Conservation (phyloP, 2,797 vertebrate genomes). For the Eurystomus glaucurus region DNA sequence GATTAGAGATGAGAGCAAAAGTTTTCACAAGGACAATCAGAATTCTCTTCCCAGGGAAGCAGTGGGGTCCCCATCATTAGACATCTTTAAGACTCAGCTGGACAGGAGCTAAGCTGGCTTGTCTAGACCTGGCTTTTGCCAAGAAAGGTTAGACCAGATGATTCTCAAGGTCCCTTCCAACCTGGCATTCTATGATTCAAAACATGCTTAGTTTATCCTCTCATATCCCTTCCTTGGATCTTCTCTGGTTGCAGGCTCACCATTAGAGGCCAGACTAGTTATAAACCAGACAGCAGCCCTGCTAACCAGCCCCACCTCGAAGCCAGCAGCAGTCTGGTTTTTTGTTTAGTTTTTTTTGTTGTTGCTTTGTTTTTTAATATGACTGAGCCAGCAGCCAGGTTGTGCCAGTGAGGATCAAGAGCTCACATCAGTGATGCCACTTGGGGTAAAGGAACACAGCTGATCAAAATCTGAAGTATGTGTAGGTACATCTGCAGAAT, state of each 20-base stretch:
- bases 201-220: neutral
- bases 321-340: neutral
- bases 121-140: no score
- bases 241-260: neutral
- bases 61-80: neutral
- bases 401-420: neutral
- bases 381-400: neutral
- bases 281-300: neutral
- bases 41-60: neutral
- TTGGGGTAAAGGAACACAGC: neutral
- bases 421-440: neutral
- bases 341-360: no score
- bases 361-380: no score
- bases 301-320: neutral
- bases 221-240: rapidly evolving
- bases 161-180: neutral
- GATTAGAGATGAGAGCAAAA: neutral
- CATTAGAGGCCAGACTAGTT: neutral
- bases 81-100: neutral
- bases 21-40: neutral
- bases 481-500: neutral
- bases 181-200: neutral
- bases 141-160: neutral
- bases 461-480: neutral
- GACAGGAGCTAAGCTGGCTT: neutral